phyloP scores from a whole-genome alignment of 1,140 invertebrate genomes.

The Macrobrachium nipponense region DNA sequence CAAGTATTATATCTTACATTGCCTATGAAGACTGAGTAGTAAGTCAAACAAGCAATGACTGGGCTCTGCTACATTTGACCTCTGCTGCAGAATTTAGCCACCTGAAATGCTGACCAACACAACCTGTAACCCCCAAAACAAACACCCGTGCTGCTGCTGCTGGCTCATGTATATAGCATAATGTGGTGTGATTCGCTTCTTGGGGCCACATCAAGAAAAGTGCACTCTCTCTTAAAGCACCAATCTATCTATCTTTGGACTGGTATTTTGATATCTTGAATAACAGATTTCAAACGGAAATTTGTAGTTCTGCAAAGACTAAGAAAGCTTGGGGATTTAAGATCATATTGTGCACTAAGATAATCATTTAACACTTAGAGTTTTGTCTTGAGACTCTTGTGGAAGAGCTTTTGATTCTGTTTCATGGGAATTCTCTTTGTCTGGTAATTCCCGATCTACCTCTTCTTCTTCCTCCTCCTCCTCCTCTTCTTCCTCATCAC shows the following conservation, averaged over 20 bases:
- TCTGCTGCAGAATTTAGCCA: slow-evolving; percentile 35
- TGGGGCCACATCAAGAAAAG: slow-evolving; percentile 3
- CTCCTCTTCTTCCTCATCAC: not conserved
- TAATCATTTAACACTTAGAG: slow-evolving; percentile 45
- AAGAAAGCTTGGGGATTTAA: slow-evolving; percentile 3
- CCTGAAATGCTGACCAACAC: slow-evolving; percentile 35
- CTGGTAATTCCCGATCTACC: not conserved
- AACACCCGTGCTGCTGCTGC: slow-evolving; percentile 13
- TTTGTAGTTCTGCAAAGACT: not conserved
- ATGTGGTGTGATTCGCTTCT: slow-evolving; percentile 28
- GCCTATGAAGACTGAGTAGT: not conserved
- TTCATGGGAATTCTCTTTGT: slow-evolving; percentile 12
- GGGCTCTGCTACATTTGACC: slow-evolving; percentile 12
- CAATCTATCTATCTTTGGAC: slow-evolving; percentile 14
- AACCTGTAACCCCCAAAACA: slow-evolving; percentile 30
- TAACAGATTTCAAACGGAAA: slow-evolving; percentile 17
- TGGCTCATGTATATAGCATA: not conserved
- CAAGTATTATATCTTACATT: not conserved
- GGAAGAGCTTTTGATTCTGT: slow-evolving; percentile 59
- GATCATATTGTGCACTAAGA: slow-evolving; percentile 26
- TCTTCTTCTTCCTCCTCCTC: not conserved
- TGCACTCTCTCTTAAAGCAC: slow-evolving; percentile 30
- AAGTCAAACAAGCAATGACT: slow-evolving; percentile 39
- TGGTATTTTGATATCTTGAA: not conserved
- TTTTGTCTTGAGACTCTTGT: slow-evolving; percentile 47